Conservation (phyloP, 2,113 vertebrate species). For the Aptenodytes forsteri region DNA sequence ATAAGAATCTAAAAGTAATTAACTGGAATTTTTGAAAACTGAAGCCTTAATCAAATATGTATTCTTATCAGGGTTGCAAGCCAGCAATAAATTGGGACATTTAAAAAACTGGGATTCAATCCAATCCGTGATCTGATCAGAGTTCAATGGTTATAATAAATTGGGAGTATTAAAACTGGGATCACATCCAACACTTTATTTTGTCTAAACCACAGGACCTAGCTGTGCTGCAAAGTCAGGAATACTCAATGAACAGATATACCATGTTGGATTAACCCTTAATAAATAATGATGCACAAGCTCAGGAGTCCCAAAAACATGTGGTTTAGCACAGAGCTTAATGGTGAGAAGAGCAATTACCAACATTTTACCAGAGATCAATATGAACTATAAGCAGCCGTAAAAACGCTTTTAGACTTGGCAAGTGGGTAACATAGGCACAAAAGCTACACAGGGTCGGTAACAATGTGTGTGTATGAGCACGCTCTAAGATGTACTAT, state of each 20-base stretch:
- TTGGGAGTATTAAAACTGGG: conserved; percentile 83
- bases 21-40: conserved; percentile 75
- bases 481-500: accelerated
- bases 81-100: conserved; percentile 80
- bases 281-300: conserved; percentile 58
- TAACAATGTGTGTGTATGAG: not conserved
- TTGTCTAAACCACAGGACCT: conserved; percentile 75
- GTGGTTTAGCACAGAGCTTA: conserved; percentile 55
- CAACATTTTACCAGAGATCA: conserved; percentile 58
- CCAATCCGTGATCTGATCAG: conserved; percentile 81
- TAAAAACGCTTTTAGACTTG: not conserved
- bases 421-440: not conserved
- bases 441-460: not conserved
- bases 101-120: conserved; percentile 83
- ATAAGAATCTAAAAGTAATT: conserved; percentile 83
- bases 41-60: conserved; percentile 77
- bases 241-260: conserved; percentile 67
- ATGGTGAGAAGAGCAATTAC: conserved; percentile 63
- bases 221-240: conserved; percentile 70
- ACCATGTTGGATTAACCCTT: conserved; percentile 74
- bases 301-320: conserved; percentile 50
- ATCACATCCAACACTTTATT: conserved; percentile 77
- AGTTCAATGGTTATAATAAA: conserved; percentile 84
- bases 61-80: conserved; percentile 78
- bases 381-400: not conserved